A percentile compares a stretch with the other conserved stretches of the same genome.
These are phyloP conservation scores for Morpho achilles DNA, from an alignment of 2,888 invertebrate species.

Conservation along the genomic window DNA sequence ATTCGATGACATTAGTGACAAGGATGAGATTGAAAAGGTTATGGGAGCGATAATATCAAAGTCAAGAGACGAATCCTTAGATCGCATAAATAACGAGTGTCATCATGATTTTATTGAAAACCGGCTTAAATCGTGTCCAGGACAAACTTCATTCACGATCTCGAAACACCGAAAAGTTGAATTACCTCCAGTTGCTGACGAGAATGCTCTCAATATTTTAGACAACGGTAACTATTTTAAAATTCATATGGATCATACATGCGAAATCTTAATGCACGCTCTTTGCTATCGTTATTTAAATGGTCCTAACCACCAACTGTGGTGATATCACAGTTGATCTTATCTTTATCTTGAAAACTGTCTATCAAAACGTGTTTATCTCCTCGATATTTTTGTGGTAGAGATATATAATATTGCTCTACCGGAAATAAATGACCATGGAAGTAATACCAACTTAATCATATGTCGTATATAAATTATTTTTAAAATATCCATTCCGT, in stretches of 20 bases:
- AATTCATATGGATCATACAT: background rate
- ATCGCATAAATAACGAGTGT: constrained; percentile 55
- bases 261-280: background rate
- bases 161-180: constrained; percentile 82
- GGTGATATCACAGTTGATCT: background rate
- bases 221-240: constrained; percentile 56
- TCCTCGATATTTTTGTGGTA: background rate
- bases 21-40: constrained; percentile 61
- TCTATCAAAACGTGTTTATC: constrained; percentile 8
- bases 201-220: constrained; percentile 52
- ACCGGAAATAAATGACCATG: too few relatives aligned
- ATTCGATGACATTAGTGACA: constrained; percentile 60
- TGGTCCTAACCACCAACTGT: background rate
- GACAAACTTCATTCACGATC: constrained; percentile 77
- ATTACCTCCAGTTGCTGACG: constrained; percentile 69
- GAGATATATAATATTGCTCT: background rate
- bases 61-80: constrained; percentile 47
- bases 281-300: constrained; percentile 1
- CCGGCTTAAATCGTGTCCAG: constrained; percentile 63
- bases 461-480: too few relatives aligned
- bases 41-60: constrained; percentile 65
- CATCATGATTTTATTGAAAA: constrained; percentile 67
- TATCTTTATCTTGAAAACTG: constrained; percentile 1
- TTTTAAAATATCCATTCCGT: too few relatives aligned
- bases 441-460: too few relatives aligned